Base-by-base conservation (phyloP, 2,797 vertebrate species). In the Periophthalmus magnuspinnatus region DNA sequence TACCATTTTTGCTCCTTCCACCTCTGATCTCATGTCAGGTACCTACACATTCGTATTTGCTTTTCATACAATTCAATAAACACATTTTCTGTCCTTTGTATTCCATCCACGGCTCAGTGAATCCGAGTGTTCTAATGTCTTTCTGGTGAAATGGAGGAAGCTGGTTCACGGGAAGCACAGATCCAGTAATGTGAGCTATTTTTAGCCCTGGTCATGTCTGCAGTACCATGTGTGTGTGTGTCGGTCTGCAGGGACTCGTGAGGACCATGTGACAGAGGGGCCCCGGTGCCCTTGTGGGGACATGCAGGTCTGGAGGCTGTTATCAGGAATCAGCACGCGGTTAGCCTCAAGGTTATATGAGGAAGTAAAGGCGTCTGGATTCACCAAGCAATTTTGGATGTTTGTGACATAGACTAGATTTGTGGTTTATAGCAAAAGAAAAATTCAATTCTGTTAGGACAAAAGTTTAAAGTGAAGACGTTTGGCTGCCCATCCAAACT, bases 131-230 rank as follows among this genome's bases (percentile, higher is more conserved):
- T 67, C 64, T 76, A 79, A 77, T 84, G 72, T 77, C 61, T 33
- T 72, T 81, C 65, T 70, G 72, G 65, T 77, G 78, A 67, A 36
- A 73, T 58, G 61, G 84, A 79, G 78, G 78, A 81, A 82, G 80
- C 78, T 2, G 68, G 75, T 85, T 84, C 74, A 77, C 79, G 76
- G 86, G 75, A 74, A 67, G 84, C 76, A 82, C 81, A 80, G 81
- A 89, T 88, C 89, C 86, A 76, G 82, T 82, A 90, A 89, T 88
- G 85, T 74, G 4, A 32, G 81, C 85, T 92, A 92, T 92, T 91
- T 92, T 89, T 91, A 92, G 88, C 81, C 38, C 21, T 60, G 57
- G 70, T 58, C 78, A 67, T 79, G 84, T 81, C 82, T 78, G 77
- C 68, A 71, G 77, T 63, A 8, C 21, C 7, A 14, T 69, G 67